Base-by-base conservation (phyloP, 2,797 vertebrate species). In the Pseudopleuronectes americanus region DNA sequence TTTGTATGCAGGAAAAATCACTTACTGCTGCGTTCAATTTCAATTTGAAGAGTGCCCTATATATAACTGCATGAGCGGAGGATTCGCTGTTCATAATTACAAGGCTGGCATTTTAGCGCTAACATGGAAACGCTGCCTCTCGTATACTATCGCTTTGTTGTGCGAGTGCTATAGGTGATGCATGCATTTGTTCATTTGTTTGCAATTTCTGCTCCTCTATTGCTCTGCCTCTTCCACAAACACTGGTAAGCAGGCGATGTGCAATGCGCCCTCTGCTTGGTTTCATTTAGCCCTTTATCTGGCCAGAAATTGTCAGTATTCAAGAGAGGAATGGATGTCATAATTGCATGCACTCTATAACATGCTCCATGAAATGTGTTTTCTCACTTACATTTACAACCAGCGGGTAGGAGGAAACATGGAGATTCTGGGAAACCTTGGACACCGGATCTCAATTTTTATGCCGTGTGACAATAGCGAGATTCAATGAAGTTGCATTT, bases 261-360 rank as follows among this genome's bases (percentile, higher is more conserved):
- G 77, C 83, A 69, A 38, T 68, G 24, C 71, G 73, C 76, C 74
- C 80, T 82, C 74, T 79, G 71, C 68, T 79, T 76, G 74, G 76
- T 86, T 92, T 91, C 77, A 91, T 90, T 92, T 85, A 87, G 86
- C 80, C 84, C 76, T 89, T 85, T 87, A 86, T 90, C 69, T 84
- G 67, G 55, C 48, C 61, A 83, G 86, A 90, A 90, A 92, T 92
- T 86, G 88, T 86, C 74, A 88, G 89, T 83, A 88, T 91, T 92
- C 87, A 89, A 62, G 76, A 81, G 77, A 73, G 84, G 87, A 91
- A 90, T 92, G 84, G 86, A 88, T 88, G 88, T 87, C 88, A 89
- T 90, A 88, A 92, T 89, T 91, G 84, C 85, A 83, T 89, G 84
- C 84, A 87, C 86, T 90, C 87, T 87, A 89, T 92, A 90, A 80